Evolutionary conservation across 2,113 vertebrate genomes (phyloP).

Genomic region (Dendropsophus ebraccatus): DNA sequence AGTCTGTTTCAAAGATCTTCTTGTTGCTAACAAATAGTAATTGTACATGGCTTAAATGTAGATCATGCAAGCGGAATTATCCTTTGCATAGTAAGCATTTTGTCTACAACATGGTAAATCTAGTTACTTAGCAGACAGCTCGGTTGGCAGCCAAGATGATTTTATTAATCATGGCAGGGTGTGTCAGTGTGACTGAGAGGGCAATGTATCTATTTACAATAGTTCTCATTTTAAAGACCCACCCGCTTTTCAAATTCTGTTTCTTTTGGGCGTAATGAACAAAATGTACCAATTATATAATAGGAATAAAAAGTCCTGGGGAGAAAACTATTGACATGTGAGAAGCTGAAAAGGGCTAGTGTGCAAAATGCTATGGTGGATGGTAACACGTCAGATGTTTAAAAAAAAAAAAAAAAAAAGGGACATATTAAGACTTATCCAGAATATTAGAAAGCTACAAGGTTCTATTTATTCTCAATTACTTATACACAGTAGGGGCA

Average conservation of each 20-base stretch:
- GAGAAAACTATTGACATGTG: not conserved
- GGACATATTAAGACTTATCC: not conserved
- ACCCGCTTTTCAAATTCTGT: slow-evolving; percentile 39
- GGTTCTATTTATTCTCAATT: too few species aligned
- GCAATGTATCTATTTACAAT: slow-evolving; percentile 44
- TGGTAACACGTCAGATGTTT: not conserved
- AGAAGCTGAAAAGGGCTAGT: not conserved
- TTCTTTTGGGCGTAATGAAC: slow-evolving; percentile 41
- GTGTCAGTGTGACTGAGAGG: slow-evolving; percentile 47
- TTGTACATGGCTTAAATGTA: not conserved
- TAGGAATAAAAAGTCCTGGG: not conserved
- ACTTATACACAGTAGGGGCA: too few species aligned
- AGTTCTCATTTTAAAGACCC: slow-evolving; percentile 30
- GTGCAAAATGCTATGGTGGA: not conserved
- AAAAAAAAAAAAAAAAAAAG: too few species aligned
- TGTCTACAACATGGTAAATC: slow-evolving; percentile 22
- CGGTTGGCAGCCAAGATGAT: not conserved
- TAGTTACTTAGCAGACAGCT: slow-evolving; percentile 17
- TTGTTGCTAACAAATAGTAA: slow-evolving; percentile 33
- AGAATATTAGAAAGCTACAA: not conserved
- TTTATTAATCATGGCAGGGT: slow-evolving; percentile 41
- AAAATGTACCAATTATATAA: slow-evolving; percentile 45
- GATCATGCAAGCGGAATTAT: slow-evolving; percentile 9
- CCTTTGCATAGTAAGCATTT: slow-evolving; percentile 23
- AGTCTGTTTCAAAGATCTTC: not conserved